phyloP scores from a whole-genome alignment of 2,797 vertebrate genomes.

The Falco concolor region DNA sequence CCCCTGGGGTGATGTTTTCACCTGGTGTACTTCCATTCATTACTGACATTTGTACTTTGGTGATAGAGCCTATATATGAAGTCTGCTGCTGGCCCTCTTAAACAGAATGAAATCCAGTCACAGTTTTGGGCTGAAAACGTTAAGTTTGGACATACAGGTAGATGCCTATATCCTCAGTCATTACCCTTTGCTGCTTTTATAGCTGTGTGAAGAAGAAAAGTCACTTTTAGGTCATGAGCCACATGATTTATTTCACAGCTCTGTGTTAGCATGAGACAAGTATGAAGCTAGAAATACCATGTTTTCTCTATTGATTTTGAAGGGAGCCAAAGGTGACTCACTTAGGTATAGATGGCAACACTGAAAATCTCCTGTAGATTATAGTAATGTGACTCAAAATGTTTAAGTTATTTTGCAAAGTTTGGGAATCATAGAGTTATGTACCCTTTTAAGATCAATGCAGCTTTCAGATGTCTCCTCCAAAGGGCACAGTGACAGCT shows the following conservation, averaged over 20 bases:
- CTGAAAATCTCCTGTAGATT: neutral
- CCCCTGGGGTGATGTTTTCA: neutral
- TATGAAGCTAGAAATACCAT: neutral
- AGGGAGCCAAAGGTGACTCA: neutral
- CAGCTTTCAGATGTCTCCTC: neutral
- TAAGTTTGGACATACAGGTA: neutral
- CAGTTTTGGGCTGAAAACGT: neutral
- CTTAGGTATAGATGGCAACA: neutral
- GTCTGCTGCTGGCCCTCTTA: neutral
- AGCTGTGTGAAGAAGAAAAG: neutral
- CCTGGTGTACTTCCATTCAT: neutral
- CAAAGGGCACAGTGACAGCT: neutral
- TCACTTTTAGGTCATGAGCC: neutral
- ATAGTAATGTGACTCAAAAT: neutral
- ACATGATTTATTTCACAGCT: neutral
- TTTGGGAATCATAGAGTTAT: neutral
- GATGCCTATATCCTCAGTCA: neutral
- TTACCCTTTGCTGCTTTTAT: neutral
- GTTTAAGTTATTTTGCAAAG: neutral
- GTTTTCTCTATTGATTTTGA: neutral
- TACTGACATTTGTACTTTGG: neutral
- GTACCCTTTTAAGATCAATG: neutral
- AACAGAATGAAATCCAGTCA: neutral
- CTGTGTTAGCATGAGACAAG: neutral
- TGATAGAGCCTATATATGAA: neutral